Base-by-base conservation (phyloP, 2,888 invertebrate species). In the Drosophila dives region DNA sequence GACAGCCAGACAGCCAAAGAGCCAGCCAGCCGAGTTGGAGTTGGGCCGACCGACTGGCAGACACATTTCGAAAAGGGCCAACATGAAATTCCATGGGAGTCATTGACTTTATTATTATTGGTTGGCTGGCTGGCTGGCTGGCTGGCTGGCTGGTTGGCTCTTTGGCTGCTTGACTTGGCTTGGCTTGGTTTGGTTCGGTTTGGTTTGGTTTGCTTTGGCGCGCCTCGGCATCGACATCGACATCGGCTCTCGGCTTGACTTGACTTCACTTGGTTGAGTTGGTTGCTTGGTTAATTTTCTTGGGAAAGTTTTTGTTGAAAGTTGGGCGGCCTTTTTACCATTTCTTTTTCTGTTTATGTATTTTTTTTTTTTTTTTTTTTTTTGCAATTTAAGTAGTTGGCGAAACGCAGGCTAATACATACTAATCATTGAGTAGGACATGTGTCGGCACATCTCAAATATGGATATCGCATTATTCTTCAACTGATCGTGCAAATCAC, bases 31-130 rank as follows among this genome's bases (percentile, higher is more conserved):
- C 69, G 54, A 70, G 79, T 74, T 72, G 81, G 79, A 66, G 82
- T 66, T 66, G 77, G 83, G 70, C 81, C 77, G 77, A 67, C 72
- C 74, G 72, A 78, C 77, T 78, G 80, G 75, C 87, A 85, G 85
- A 86, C 85, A 85, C 85, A 88, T 85, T 87, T 86, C 84, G 83
- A 89, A 86, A 87, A 87, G 87, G 87, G 89, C 87, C 86, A 86
- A 86, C 89, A 82, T 78, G 84, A 90, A 91, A 91, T 91, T 91
- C 91, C 91, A 89, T 76, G 86, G 77, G 90, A 91, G 91, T 87
- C 91, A 91, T 91, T 91, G 91, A 91, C 91, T 91, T 89, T 80
- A 83, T 80, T 80, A 80, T 80, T 80, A 80, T 80, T 80, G 80
- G 80, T 80, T 80, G 33, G 38, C 34, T 64, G 64, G 45, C 68